phyloP scores from a whole-genome alignment of 1,140 invertebrate genomes.

The Uloborus diversus region DNA sequence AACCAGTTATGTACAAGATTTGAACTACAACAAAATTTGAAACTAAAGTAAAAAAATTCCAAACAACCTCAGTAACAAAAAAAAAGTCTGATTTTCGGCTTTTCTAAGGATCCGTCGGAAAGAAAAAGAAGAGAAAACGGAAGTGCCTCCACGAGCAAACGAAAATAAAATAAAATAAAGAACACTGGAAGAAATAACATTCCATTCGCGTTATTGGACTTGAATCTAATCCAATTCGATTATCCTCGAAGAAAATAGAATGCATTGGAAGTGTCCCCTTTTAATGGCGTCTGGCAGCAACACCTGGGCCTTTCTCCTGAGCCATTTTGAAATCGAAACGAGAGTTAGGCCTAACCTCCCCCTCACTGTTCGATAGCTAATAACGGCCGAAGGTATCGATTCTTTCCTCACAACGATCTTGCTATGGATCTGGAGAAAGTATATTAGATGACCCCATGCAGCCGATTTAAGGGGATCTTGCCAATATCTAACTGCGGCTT shows the following conservation, averaged over 20 bases:
- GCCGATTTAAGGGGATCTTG: not conserved
- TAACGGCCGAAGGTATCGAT: slow-evolving; percentile 37
- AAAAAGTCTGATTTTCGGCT: not conserved
- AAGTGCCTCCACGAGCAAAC: not conserved
- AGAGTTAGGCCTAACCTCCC: slow-evolving; percentile 1
- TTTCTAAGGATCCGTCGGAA: not conserved
- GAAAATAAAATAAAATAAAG: not conserved
- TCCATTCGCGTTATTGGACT: slow-evolving; percentile 50
- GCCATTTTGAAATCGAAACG: slow-evolving; percentile 50
- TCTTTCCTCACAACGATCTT: slow-evolving; percentile 36
- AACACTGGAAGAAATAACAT: slow-evolving; percentile 30
- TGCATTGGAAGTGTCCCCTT: slow-evolving; percentile 24
- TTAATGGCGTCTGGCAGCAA: slow-evolving; percentile 35
- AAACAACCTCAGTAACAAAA: no score
- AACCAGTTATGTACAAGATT: not conserved
- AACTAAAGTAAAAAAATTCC: not conserved
- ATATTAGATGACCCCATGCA: slow-evolving; percentile 24
- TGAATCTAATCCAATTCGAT: slow-evolving; percentile 49
- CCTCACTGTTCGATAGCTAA: slow-evolving; percentile 33
- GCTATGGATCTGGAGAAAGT: slow-evolving; percentile 33
- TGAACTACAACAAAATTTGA: not conserved
- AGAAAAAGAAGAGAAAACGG: not conserved
- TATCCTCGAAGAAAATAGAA: slow-evolving; percentile 40
- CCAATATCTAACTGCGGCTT: slow-evolving; percentile 49
- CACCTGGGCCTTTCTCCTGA: slow-evolving; percentile 40